Base-by-base conservation (phyloP, 2,888 invertebrate genomes). In the Trypoxylon attenuatum region DNA sequence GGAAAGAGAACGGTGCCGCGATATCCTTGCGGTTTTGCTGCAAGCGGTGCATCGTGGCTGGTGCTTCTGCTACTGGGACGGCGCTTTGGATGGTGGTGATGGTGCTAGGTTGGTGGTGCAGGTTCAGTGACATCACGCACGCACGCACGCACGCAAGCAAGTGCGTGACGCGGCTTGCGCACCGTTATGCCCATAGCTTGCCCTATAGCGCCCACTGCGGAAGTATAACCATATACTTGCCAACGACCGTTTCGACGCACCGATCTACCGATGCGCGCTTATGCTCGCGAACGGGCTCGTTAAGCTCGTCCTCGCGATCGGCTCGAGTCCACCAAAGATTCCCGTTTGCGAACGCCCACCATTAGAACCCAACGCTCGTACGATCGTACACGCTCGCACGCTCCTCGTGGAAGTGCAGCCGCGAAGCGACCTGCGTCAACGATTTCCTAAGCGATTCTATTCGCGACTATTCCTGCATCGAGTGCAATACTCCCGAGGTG, bases 41-140 rank as follows among this genome's bases (percentile, higher is more conserved):
- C n/a, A n/a, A n/a, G n/a, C n/a, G 38, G 52, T 53, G 25, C 65
- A 41, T 10, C 42, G 16, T 38, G 49, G 23, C 29, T 13, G 38
- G 49, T 45, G 38, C 33, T 23, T 29, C 54, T 33, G 47, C 29
- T 42, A 50, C 21, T 29, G 56, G n/a, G n/a, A n/a, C n/a, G n/a
- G n/a, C n/a, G n/a, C n/a, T n/a, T n/a, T n/a, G n/a, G n/a, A n/a
- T n/a, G n/a, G n/a, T n/a, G n/a, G n/a, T n/a, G n/a, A n/a, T n/a
- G n/a, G n/a, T n/a, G n/a, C n/a, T n/a, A n/a, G n/a, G n/a, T n/a
- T n/a, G 62, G 47, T 57, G 69, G 38, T 55, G 64, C 81, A 86
- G 78, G 87, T 86, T 87, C 87, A 87, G 86, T 86, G 86, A 87
- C 87, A 87, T 86, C 81, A 79, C 13, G 33, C 33, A 33, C 33